phyloP scores from a whole-genome alignment of 2,113 vertebrate species.

The Circaetus cinerascens region DNA sequence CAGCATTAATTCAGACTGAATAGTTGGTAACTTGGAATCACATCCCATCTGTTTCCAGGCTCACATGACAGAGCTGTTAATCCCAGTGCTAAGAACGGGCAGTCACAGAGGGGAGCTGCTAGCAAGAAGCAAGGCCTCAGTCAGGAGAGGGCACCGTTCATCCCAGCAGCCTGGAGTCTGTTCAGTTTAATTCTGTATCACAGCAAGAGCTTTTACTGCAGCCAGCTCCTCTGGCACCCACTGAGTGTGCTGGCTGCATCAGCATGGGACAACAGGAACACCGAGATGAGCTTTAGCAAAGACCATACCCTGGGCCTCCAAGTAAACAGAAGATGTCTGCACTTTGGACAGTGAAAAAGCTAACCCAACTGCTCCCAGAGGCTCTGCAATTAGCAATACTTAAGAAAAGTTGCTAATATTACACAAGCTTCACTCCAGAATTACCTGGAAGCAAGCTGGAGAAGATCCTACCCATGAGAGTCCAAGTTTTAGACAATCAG shows the following conservation, averaged over 20 bases:
- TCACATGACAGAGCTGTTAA: background rate
- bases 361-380: background rate
- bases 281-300: background rate
- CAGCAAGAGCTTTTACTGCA: background rate
- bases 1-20: background rate
- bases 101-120: background rate
- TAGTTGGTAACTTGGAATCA: background rate
- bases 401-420: background rate
- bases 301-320: background rate
- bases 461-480: background rate
- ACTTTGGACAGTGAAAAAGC: background rate
- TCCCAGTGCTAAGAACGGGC: rapidly evolving
- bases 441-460: background rate
- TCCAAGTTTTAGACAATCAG: background rate
- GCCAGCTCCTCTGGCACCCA: background rate
- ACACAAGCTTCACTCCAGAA: background rate
- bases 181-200: background rate
- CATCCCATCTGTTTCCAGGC: background rate
- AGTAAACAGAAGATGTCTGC: background rate
- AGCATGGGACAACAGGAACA: background rate
- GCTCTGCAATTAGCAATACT: background rate
- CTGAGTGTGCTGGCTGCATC: rapidly evolving
- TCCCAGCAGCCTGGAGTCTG: background rate
- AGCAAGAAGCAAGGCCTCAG: background rate
- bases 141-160: background rate